Evolutionary conservation across 2,113 vertebrate species (phyloP), one percentile per base, ranked within the genome.

Genomic region (Protobothrops mucrosquamatus): DNA sequence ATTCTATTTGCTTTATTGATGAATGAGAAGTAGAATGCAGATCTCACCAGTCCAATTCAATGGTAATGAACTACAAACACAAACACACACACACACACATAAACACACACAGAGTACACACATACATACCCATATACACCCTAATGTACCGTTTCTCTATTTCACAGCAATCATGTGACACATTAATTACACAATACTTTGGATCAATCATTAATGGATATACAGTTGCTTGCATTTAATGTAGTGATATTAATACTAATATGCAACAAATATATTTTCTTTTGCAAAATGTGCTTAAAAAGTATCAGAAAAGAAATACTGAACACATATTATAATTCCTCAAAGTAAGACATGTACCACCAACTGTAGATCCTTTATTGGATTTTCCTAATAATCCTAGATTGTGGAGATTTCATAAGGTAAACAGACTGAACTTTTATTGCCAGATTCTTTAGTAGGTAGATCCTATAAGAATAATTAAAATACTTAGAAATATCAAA

Each of bases 401-500:
- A 12, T 34, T 81, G 0, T 2, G 29, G 93, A 94, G 46, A 54
- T 94, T 95, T 95, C 54, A 57, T 12, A 92, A 15, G 92, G 92
- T 24, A 51, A 69, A 64, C n/a, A 12, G 52, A 6, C 94, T 29
- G 43, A 85, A 92, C 89, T 93, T 92, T 95, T 93, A 51, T 12
- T 90, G 43, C 10, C 91, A 15, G 90, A 51, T 14, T 85, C 94
- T 93, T 93, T 26, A 89, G 92, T 92, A 89, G 95, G 90, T n/a
- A 94, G 85, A 93, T 89, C 88, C 48, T 92, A 74, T 93, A 15
- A 93, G 95, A 94, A 94, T 74, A 34, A 95, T 94, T 94, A 93
- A 26, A 96, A 91, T 92, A 92, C 89, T 94, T 91, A 86, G 74
- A 92, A 95, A 94, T 26, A 93, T 22, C 90, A 95, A 95, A 93